These are phyloP conservation scores for Drosophila meridionalis DNA, from an alignment of 2,888 invertebrate genomes.

Conservation along the genomic window DNA sequence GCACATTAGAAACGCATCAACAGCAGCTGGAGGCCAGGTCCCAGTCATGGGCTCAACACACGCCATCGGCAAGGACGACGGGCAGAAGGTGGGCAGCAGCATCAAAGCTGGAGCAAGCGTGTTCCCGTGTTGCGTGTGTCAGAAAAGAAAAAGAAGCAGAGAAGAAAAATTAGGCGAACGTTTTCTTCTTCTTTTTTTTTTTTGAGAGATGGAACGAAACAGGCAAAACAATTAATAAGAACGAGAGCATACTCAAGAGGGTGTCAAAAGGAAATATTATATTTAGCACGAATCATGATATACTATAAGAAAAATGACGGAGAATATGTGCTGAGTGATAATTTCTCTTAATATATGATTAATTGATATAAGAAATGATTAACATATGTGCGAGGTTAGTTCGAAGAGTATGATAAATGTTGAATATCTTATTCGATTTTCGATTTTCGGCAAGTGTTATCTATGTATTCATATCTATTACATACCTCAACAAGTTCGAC, in stretches of 20 bases:
- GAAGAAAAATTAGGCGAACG: conserved; percentile 66
- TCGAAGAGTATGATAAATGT: background rate
- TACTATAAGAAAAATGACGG: conserved; percentile 5
- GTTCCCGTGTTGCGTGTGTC: conserved; percentile 66
- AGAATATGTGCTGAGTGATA: background rate
- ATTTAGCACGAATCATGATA: conserved; percentile 24
- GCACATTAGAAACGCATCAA: conserved; percentile 79
- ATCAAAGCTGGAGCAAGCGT: conserved; percentile 18
- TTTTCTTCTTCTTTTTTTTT: conserved; percentile 2
- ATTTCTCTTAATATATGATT: background rate
- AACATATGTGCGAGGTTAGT: background rate
- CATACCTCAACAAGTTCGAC: too few relatives aligned
- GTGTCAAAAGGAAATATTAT: conserved; percentile 40
- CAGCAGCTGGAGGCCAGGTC: conserved; percentile 60
- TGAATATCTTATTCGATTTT: background rate
- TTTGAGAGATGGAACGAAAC: conserved; percentile 27
- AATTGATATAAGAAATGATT: background rate
- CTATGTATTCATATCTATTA: too few relatives aligned
- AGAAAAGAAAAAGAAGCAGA: conserved; percentile 37
- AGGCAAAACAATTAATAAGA: conserved; percentile 65
- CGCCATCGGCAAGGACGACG: conserved; percentile 41
- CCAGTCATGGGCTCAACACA: conserved; percentile 57
- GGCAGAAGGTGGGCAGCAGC: conserved; percentile 13
- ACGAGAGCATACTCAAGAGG: conserved; percentile 24
- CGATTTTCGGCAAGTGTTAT: too few relatives aligned